These are phyloP conservation scores for Eristalis tenax DNA, from an alignment of 2,888 invertebrate species.

Conservation along the genomic window DNA sequence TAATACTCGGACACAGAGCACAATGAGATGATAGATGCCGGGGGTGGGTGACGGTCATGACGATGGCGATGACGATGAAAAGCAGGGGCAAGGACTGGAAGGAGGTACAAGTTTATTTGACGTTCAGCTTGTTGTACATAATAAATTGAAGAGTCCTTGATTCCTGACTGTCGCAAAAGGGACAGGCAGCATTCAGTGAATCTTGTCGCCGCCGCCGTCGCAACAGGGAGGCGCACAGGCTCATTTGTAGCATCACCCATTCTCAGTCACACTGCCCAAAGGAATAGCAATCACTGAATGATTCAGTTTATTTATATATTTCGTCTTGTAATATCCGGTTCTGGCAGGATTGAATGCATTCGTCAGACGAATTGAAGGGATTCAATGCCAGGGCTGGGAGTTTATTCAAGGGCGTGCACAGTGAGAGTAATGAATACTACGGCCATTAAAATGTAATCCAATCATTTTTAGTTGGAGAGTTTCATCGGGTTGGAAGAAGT, in stretches of 20 bases:
- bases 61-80: not conserved
- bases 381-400: not conserved
- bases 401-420: not conserved
- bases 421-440: too few species aligned
- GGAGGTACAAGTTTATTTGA: slow-evolving; percentile 37
- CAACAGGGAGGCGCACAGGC: not conserved
- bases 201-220: not conserved
- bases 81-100: not conserved
- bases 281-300: slow-evolving; percentile 28
- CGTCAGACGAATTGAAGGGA: not conserved
- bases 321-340: slow-evolving; percentile 6
- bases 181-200: slow-evolving; percentile 4
- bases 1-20: slow-evolving; percentile 31
- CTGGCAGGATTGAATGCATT: slow-evolving; percentile 8
- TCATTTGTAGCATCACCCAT: not conserved
- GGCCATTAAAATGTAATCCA: too few species aligned
- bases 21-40: not conserved
- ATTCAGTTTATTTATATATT: slow-evolving; percentile 34
- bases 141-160: slow-evolving; percentile 53
- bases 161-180: slow-evolving; percentile 29
- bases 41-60: not conserved
- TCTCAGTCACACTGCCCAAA: not conserved
- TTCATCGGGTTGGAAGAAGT: too few species aligned
- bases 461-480: too few species aligned
- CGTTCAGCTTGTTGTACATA: slow-evolving; percentile 49